phyloP scores from a whole-genome alignment of 2,113 vertebrate species.

The Misgurnus mizolepis region DNA sequence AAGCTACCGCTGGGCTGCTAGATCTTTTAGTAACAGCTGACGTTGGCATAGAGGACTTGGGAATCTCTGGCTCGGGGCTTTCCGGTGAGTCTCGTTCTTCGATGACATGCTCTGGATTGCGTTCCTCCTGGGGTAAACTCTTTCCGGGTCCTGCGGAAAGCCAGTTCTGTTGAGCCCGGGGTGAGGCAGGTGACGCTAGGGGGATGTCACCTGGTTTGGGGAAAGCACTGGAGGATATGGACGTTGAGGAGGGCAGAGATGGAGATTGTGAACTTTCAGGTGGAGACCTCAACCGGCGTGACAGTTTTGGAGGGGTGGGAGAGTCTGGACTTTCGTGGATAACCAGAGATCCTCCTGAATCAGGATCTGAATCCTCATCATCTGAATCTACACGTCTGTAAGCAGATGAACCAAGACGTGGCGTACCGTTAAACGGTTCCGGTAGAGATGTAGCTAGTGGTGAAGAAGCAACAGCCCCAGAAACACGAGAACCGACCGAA shows the following conservation, averaged over 20 bases:
- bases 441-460: slow-evolving; percentile 65
- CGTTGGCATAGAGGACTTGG: slow-evolving; percentile 55
- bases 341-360: slow-evolving; percentile 73
- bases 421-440: slow-evolving; percentile 60
- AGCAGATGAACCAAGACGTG: slow-evolving; percentile 56
- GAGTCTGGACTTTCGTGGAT: slow-evolving; percentile 78
- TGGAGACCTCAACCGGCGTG: slow-evolving; percentile 52
- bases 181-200: slow-evolving; percentile 47
- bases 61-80: slow-evolving; percentile 76
- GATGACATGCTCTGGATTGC: slow-evolving; percentile 76
- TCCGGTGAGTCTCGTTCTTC: slow-evolving; percentile 79
- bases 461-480: slow-evolving; percentile 46
- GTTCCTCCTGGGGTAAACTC: slow-evolving; percentile 59
- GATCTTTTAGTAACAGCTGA: slow-evolving; percentile 57
- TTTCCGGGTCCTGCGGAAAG: slow-evolving; percentile 48
- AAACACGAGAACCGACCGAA: slow-evolving; percentile 48
- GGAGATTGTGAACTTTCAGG: slow-evolving; percentile 55
- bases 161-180: slow-evolving; percentile 60
- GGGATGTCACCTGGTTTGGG: slow-evolving; percentile 48
- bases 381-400: slow-evolving; percentile 59
- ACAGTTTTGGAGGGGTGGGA: slow-evolving; percentile 64
- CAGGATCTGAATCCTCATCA: slow-evolving; percentile 76
- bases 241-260: slow-evolving; percentile 54
- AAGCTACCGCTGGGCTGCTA: slow-evolving; percentile 60
- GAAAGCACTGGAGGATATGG: slow-evolving; percentile 63